Evolutionary conservation across 2,113 vertebrate genomes (phyloP).

Genomic region (Desmodus rotundus): DNA sequence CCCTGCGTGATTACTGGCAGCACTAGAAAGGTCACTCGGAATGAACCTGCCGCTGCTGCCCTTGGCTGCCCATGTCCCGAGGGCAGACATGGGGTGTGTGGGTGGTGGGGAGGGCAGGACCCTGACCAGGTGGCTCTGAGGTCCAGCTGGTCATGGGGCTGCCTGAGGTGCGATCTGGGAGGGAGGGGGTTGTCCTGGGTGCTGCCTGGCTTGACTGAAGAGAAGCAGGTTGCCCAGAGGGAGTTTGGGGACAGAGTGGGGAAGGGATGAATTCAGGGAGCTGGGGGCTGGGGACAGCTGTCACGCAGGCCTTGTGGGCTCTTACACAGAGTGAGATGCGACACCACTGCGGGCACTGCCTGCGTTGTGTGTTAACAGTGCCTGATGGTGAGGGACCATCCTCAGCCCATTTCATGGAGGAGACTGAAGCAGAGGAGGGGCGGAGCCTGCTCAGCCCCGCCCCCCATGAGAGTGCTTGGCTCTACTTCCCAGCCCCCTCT

Average conservation of each 20-base stretch:
- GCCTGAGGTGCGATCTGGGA: neutral
- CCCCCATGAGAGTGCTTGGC: rapidly evolving
- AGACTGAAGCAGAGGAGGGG: too few species aligned
- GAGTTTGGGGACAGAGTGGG: neutral
- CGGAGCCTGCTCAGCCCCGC: neutral
- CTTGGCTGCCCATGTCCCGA: neutral
- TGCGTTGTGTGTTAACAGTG: rapidly evolving
- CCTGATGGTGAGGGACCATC: neutral
- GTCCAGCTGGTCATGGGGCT: neutral
- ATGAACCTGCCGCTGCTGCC: rapidly evolving
- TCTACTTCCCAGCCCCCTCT: too few species aligned
- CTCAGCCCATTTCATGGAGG: too few species aligned
- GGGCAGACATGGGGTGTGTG: rapidly evolving
- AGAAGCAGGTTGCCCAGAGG: neutral
- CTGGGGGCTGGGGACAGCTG: neutral
- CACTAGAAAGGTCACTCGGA: neutral
- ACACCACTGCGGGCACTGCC: rapidly evolving
- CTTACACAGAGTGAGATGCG: too few species aligned
- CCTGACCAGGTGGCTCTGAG: neutral
- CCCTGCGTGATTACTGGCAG: neutral
- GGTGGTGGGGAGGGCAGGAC: rapidly evolving
- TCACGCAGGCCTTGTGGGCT: too few species aligned
- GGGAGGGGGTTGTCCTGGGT: neutral
- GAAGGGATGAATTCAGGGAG: too few species aligned
- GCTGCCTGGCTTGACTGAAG: neutral